A percentile compares a stretch with the other conserved stretches of the same genome.
phyloP scores from a whole-genome alignment of 1,140 invertebrate species.

The Acromyrmex heyeri region DNA sequence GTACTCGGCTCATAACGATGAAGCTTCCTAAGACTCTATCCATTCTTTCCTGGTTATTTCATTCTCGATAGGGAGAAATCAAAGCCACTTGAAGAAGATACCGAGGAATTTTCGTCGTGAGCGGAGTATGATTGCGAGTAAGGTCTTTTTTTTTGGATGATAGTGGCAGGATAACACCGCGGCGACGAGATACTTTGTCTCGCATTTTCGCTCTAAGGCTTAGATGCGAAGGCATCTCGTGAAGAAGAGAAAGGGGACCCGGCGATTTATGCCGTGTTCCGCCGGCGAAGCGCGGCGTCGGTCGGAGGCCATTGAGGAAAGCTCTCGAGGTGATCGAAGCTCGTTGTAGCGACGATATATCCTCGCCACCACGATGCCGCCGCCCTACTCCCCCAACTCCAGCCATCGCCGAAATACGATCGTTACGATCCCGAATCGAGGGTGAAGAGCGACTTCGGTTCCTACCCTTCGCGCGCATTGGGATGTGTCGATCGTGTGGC shows the following conservation, averaged over 20 bases:
- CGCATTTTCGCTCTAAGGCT: neutral
- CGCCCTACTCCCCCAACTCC: neutral
- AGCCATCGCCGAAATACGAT: slow-evolving; percentile 63
- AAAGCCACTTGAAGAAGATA: slow-evolving; percentile 31
- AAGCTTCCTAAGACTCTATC: neutral
- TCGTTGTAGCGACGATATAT: slow-evolving; percentile 75
- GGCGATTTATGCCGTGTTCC: slow-evolving; percentile 68
- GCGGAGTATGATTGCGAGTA: neutral
- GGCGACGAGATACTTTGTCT: slow-evolving; percentile 36
- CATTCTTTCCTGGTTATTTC: neutral
- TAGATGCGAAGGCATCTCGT: neutral
- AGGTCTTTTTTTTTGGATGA: neutral
- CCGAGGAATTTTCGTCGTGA: neutral
- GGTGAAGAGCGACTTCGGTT: slow-evolving; percentile 55
- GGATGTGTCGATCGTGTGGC: slow-evolving; percentile 6
- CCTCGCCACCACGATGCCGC: slow-evolving; percentile 63
- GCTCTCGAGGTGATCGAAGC: slow-evolving; percentile 74
- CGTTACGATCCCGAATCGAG: slow-evolving; percentile 68
- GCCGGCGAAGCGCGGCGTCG: slow-evolving; percentile 63
- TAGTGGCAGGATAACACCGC: neutral
- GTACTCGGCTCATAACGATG: slow-evolving; percentile 40
- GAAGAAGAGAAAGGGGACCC: neutral
- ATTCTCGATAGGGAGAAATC: slow-evolving; percentile 20
- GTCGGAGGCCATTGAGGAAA: slow-evolving; percentile 70
- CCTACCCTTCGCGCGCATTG: neutral